These are phyloP conservation scores for Camelus bactrianus DNA, from an alignment of 2,113 vertebrate species.

Conservation along the genomic window DNA sequence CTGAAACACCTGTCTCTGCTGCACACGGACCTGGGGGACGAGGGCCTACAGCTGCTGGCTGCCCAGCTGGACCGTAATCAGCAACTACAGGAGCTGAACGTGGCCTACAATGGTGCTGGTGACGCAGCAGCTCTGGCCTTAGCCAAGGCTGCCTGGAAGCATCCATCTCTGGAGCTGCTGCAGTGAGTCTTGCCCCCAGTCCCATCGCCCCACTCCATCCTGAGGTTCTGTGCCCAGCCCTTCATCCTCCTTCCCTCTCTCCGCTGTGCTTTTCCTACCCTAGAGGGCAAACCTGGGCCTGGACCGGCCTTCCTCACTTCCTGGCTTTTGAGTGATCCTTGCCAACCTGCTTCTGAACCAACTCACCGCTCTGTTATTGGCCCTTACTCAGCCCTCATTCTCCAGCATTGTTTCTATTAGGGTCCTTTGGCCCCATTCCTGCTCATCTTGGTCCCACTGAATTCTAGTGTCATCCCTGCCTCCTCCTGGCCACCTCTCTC, in stretches of 20 bases:
- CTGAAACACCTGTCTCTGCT: constrained; percentile 92
- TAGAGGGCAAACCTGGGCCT: not conserved
- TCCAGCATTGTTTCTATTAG: not conserved
- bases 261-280: not conserved
- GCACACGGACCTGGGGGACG: constrained; percentile 93
- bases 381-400: not conserved
- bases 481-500: not conserved
- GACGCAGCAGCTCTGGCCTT: constrained; percentile 91
- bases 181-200: constrained; percentile 87
- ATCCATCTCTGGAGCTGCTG: constrained; percentile 90
- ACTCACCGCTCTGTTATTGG: not conserved
- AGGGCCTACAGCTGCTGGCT: constrained; percentile 89
- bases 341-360: not conserved
- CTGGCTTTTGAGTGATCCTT: not conserved
- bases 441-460: not conserved
- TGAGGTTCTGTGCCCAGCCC: too few species aligned
- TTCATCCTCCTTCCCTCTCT: rapidly evolving
- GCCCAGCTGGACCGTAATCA: constrained; percentile 86
- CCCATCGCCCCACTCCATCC: too few species aligned
- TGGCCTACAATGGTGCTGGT: constrained; percentile 95
- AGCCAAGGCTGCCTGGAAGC: constrained; percentile 92
- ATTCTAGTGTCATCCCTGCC: not conserved
- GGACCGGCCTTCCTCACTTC: not conserved
- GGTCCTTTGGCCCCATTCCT: not conserved
- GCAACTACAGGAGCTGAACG: constrained; percentile 93